Evolutionary conservation across 2,797 vertebrate species (phyloP), one percentile per base, ranked within the genome.

Genomic region (Muscicapa striata): DNA sequence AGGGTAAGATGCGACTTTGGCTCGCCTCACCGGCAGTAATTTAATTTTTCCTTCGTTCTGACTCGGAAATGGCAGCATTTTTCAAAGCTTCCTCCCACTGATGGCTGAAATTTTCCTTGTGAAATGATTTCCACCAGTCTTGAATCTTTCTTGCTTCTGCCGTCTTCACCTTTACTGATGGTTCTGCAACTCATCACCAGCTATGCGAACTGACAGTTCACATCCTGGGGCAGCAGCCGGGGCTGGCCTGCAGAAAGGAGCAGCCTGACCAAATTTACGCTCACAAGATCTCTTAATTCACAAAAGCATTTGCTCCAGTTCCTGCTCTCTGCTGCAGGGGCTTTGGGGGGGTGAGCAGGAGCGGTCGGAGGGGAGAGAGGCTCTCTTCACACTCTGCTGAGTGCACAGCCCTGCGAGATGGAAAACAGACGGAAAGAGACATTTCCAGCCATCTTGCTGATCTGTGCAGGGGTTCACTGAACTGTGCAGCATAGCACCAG

Each of bases 221-320:
- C 98, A 98, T 99, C 99, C 99, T 98, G 98, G 97, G 98, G 99
- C 98, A 98, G 98, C 98, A 97, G 98, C 97, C 93, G 98, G 98
- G 98, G 97, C 98, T 98, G 98, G 98, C 98, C 97, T 98, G 96
- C 98, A 98, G 98, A 98, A 99, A 99, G 98, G 98, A 99, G 98
- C 98, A 99, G 98, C 98, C 96, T 97, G 97, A 97, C 97, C 97
- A 98, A 98, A 98, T 98, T 97, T 98, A 97, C 98, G 97, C 98
- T 98, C 98, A 97, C 98, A 98, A 98, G 97, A 98, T 98, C 98
- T 98, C 98, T 98, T 99, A 99, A 99, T 99, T 99, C 98, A 98
- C 98, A 98, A 99, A 99, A 98, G 98, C 98, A 98, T 99, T 99
- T 99, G 99, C 99, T 99, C 99, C 98, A 99, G 98, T 99, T 99